These are phyloP conservation scores for Tursiops truncatus DNA, from an alignment of 2,113 vertebrate species.

Conservation along the genomic window DNA sequence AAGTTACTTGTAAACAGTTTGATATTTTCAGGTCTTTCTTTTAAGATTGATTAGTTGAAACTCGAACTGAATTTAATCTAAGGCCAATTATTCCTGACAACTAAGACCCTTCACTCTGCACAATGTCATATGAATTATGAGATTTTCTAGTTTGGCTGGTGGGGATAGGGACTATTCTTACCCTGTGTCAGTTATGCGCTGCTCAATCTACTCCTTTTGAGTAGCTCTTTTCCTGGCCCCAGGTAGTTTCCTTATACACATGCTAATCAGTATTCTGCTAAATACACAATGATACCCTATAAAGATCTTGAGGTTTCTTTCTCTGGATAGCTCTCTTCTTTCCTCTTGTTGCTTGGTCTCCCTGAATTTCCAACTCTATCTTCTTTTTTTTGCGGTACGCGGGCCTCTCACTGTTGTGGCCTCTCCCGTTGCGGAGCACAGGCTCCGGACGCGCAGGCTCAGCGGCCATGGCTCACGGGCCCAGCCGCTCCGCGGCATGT, in stretches of 20 bases:
- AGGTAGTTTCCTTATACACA: not conserved
- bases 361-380: not conserved
- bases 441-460: too few species aligned
- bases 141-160: not conserved
- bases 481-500: too few species aligned
- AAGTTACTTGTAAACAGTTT: not conserved
- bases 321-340: not conserved
- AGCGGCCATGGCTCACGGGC: too few species aligned
- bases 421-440: too few species aligned
- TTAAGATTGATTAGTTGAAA: not conserved
- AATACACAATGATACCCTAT: not conserved
- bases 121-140: not conserved
- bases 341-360: not conserved
- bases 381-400: not conserved
- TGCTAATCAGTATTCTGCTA: not conserved
- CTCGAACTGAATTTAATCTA: not conserved
- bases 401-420: too few species aligned
- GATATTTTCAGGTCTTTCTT: not conserved
- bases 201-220: not conserved
- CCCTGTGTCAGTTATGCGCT: not conserved
- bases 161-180: not conserved
- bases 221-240: too few species aligned
- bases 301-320: not conserved
- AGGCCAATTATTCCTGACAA: not conserved
- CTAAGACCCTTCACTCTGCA: not conserved